Conservation (phyloP, 2,797 vertebrate genomes). For the Ataeniobius toweri region DNA sequence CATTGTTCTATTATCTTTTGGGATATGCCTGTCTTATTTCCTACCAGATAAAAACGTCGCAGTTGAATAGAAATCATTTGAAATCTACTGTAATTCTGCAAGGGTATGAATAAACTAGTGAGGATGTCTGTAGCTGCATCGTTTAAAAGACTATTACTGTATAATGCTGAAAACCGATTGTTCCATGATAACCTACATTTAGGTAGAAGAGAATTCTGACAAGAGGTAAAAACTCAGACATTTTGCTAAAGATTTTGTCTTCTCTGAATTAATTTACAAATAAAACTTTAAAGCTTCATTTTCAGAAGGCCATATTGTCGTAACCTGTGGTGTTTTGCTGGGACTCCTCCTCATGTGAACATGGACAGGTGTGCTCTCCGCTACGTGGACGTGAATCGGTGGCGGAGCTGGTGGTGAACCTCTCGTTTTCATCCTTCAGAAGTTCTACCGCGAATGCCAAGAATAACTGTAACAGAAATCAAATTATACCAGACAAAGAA, state of each 20-base stretch:
- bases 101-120: too few species aligned
- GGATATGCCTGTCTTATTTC: too few species aligned
- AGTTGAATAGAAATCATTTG: too few species aligned
- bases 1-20: too few species aligned
- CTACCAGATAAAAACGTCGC: too few species aligned
- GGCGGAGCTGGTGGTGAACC: slow-evolving; percentile 83
- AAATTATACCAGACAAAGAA: accelerated
- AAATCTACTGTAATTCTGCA: too few species aligned
- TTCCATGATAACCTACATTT: not conserved
- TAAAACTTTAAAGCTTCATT: not conserved
- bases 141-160: too few species aligned
- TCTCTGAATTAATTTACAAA: not conserved
- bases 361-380: slow-evolving; percentile 90
- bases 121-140: too few species aligned
- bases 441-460: not conserved
- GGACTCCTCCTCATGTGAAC: slow-evolving; percentile 91
- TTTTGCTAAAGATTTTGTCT: not conserved
- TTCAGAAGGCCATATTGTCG: not conserved
- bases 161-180: too few species aligned
- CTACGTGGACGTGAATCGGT: slow-evolving; percentile 92
- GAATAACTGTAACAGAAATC: accelerated
- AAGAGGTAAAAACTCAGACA: not conserved
- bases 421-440: slow-evolving; percentile 85
- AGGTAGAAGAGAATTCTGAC: not conserved
- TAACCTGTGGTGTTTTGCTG: slow-evolving; percentile 80